Conservation (phyloP, 2,113 vertebrate genomes). For the Centropristis striata region DNA sequence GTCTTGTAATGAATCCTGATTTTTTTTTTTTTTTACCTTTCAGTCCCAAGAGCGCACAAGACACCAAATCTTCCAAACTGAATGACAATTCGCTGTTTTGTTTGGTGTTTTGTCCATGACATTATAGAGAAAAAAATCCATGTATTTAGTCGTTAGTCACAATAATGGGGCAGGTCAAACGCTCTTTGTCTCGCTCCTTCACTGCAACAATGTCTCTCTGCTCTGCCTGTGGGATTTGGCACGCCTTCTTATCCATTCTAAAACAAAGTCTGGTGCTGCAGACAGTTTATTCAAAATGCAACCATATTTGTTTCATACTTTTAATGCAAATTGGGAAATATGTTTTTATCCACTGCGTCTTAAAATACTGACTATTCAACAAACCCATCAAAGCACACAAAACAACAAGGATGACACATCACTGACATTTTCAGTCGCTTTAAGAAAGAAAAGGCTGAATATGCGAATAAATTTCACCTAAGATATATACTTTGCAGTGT, state of each 20-base stretch:
- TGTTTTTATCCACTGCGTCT: background rate
- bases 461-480: conserved; percentile 1
- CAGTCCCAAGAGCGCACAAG: background rate
- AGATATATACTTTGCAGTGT: conserved; percentile 3
- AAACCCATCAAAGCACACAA: background rate
- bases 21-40: conserved; percentile 13
- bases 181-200: conserved; percentile 1
- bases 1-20: conserved; percentile 15
- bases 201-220: background rate
- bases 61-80: background rate
- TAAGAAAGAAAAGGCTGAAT: conserved; percentile 6
- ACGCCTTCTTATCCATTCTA: background rate
- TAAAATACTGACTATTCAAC: background rate
- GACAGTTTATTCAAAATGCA: background rate
- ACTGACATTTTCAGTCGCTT: background rate
- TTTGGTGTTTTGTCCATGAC: background rate
- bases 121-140: background rate
- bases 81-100: no score
- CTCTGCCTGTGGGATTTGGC: conserved; percentile 2
- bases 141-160: background rate
- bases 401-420: conserved; percentile 18
- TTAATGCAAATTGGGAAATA: background rate
- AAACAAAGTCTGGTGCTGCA: background rate
- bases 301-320: background rate
- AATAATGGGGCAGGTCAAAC: background rate